Base-by-base conservation (phyloP, 2,113 vertebrate genomes). In the Nothocercus julius region DNA sequence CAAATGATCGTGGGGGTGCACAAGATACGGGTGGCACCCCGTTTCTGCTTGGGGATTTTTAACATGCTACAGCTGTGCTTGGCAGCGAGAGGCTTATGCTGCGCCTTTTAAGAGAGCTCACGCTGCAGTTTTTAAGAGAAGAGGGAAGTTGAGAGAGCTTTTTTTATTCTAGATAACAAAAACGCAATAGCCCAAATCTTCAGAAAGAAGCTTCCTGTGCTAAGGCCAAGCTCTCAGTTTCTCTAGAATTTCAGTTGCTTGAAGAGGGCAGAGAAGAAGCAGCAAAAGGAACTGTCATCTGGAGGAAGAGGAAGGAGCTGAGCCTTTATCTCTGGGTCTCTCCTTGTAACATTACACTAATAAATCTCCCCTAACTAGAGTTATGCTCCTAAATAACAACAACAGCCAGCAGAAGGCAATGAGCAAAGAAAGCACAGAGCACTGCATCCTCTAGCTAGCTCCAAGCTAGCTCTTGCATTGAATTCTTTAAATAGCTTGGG, bases 111-210 rank as follows among this genome's bases (percentile, higher is more conserved):
- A 8, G 17, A 67, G n/a, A 27, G 22, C 44, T 44, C 12, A 47
- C 24, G 5, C 21, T 22, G 66, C 62, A 40, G 38, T 24, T 51
- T 13, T 28, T 54, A 73, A 47, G 32, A 77, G 53, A 53, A 77
- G 72, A 58, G 76, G 83, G 90, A 87, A 95, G 69, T 7, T 42
- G 25, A 24, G 27, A 9, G 9, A 54, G 45, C 20, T 4, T 4
- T 6, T 5, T 67, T 40, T 13, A 24, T 61, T 63, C 19, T 2
- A 77, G 32, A n/a, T 63, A 81, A 62, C 32, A n/a, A 25, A 42
- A 7, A 9, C 12, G 59, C 59, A 4, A 27, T 4, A 0, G 0
- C 70, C 14, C 47, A 30, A 0, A n/a, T 10, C 32, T 36, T 40
- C 28, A 12, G 42, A 73, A 7, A 32, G 42, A 63, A 62, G 25